Evolutionary conservation across 2,113 vertebrate genomes (phyloP).

Genomic region (Platysternon megacephalum): DNA sequence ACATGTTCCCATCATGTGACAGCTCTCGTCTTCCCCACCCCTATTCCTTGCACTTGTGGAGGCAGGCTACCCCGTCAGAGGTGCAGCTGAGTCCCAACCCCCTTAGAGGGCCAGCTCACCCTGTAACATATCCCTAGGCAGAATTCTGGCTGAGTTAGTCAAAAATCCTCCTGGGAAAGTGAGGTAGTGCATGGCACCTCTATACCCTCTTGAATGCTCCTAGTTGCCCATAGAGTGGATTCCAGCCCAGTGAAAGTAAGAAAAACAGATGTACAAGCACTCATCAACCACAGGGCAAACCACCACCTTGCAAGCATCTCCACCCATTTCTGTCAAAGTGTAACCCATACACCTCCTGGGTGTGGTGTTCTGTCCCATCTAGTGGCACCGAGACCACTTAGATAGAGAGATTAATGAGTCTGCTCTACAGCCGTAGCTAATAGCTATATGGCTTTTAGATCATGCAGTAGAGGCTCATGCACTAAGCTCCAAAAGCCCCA

Average conservation of each 20-base stretch:
- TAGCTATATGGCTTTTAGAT: too few species aligned
- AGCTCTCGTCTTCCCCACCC: background rate
- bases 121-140: background rate
- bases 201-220: background rate
- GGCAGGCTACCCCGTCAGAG: background rate
- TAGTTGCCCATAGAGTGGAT: background rate
- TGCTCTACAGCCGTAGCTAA: too few species aligned
- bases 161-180: background rate
- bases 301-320: background rate
- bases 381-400: too few species aligned
- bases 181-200: background rate
- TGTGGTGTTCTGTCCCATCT: too few species aligned
- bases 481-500: too few species aligned
- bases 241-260: background rate
- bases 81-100: background rate
- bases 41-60: background rate
- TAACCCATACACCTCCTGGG: background rate
- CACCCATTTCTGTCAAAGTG: background rate
- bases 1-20: background rate
- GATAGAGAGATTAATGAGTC: too few species aligned
- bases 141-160: background rate
- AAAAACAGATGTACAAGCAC: background rate
- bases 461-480: too few species aligned
- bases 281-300: accelerated
- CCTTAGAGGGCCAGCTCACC: background rate